Conservation (phyloP, 1,140 invertebrate species). For the Heliothis subflexa region DNA sequence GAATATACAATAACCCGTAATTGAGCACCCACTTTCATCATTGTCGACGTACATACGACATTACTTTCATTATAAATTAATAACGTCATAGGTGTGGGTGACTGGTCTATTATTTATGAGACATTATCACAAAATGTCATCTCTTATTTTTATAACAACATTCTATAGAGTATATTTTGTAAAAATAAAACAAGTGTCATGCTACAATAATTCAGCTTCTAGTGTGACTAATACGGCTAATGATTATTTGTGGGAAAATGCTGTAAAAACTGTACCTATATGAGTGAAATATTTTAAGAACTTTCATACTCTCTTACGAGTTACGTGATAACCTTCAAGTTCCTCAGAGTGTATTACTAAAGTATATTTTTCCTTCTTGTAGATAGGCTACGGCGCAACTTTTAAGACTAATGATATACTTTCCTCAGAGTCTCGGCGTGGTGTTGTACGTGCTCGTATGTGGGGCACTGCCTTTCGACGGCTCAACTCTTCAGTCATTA, state of each 20-base stretch:
- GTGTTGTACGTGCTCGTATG: conserved; percentile 97
- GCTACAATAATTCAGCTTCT: too few relatives aligned
- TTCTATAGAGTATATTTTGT: too few relatives aligned
- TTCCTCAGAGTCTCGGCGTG: conserved; percentile 94
- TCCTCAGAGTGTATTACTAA: neutral
- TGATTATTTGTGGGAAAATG: too few relatives aligned
- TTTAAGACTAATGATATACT: conserved; percentile 27
- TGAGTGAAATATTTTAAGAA: neutral
- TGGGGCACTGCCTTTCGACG: conserved; percentile 96
- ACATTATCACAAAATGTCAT: neutral
- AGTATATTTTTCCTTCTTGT: neutral
- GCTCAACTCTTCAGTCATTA: conserved; percentile 93
- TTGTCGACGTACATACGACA: neutral
- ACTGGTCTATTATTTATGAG: conserved; percentile 2
- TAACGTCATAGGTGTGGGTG: neutral
- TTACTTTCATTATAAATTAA: neutral
- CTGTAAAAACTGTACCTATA: too few relatives aligned
- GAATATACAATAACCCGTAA: too few relatives aligned
- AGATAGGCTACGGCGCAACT: conserved; percentile 1
- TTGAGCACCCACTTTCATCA: conserved; percentile 6
- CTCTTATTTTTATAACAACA: neutral
- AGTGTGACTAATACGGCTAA: too few relatives aligned
- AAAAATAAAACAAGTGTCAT: too few relatives aligned
- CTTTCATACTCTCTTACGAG: neutral
- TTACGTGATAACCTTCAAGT: neutral